phyloP scores from a whole-genome alignment of 2,797 vertebrate species.

The Phoebastria nigripes region DNA sequence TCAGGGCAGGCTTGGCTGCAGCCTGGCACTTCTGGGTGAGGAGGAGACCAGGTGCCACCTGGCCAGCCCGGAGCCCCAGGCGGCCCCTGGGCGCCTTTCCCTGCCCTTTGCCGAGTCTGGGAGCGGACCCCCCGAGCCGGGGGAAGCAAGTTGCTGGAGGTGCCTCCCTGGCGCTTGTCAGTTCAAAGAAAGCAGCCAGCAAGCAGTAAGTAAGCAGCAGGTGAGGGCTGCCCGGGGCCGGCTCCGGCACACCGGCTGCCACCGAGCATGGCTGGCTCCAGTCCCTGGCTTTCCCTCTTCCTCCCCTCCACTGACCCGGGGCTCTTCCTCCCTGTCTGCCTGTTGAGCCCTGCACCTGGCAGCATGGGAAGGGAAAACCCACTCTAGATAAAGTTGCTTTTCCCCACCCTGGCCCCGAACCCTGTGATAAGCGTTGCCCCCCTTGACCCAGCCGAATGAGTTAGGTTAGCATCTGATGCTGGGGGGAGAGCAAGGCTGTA shows the following conservation, averaged over 20 bases:
- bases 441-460: not conserved
- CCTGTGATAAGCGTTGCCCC: not conserved
- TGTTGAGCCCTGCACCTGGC: not conserved
- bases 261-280: fast-evolving
- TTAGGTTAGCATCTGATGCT: fast-evolving
- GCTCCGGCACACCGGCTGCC: fast-evolving
- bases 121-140: not conserved
- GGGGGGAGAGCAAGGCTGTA: not conserved
- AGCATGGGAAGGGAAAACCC: not conserved
- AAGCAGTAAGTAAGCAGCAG: not conserved
- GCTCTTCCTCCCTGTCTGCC: not conserved
- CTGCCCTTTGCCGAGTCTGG: not conserved
- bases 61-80: not conserved
- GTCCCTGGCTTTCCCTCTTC: not conserved
- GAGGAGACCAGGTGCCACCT: not conserved
- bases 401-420: not conserved
- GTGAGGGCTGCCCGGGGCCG: not conserved
- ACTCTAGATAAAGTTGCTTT: not conserved
- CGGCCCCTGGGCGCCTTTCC: not conserved
- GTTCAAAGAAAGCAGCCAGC: not conserved
- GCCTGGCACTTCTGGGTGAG: not conserved
- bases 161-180: not conserved
- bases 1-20: not conserved
- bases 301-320: not conserved
- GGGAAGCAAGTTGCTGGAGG: not conserved